Evolutionary conservation across 1,140 invertebrate species (phyloP), one percentile per base, ranked within the genome.

Genomic region (Drosophila sulfurigaster): DNA sequence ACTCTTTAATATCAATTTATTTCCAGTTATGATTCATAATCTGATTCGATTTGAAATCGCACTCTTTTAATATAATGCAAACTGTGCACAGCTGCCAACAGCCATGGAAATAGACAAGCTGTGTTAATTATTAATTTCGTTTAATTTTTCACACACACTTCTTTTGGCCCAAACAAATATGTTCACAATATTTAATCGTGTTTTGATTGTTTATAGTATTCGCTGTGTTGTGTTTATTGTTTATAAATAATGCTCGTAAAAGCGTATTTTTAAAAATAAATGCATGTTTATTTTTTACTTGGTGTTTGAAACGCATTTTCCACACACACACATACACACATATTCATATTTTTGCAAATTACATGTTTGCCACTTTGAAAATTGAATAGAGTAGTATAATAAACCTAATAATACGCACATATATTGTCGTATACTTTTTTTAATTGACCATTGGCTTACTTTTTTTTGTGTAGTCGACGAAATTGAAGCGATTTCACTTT

Each of bases 401-500:
- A 30, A 46, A 60, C 20, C 41, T 60, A 60, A 16, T 56, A 52
- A 30, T 15, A 25, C 20, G 20, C 20, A 25, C 20, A 25, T 25
- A n/a, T 45, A 15, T 52, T n/a, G 11, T 20, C 45, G 3, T 57
- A 8, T 4, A 11, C 32, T 15, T 58, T 41, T 41, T 72, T 41
- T 66, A 41, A 65, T 41, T 57, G 32, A 11, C n/a, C 15, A 46
- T 43, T 74, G 38, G 71, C 52, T 71, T 71, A 52, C 30, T 41
- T 59, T 68, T 67, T 54, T 1, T 11, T 7, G 51, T 7, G 51
- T 25, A 25, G 20, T 25, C 54, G 46, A 57, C 48, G 11, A 74
- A 78, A 75, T 28, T 67, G 43, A 25, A 59, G 30, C 58, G 65
- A 82, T 86, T 86, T 86, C 83, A 82, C 82, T 79, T 69, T 25